Evolutionary conservation across 2,888 invertebrate species (phyloP), one percentile per base, ranked within the genome.

Genomic region (Cheilosia vernalis): DNA sequence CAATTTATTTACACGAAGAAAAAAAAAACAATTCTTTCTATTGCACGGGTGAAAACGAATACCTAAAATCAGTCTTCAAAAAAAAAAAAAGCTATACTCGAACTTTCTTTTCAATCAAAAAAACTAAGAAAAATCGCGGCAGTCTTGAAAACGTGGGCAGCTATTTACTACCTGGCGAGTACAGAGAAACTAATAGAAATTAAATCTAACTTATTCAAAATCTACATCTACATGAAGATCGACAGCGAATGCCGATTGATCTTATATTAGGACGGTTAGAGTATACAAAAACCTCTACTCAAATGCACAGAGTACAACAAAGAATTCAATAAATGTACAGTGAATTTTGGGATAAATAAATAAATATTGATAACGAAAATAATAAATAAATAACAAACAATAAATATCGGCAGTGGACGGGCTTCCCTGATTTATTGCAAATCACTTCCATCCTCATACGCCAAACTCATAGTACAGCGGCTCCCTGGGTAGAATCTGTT

Each of bases 401-500:
- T 24, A 51, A 10, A 27, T 10, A 15, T 24, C 5, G 10, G 5
- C 24, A 24, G 24, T 51, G 69, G 76, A 73, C 66, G 73, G 78
- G 60, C 42, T 27, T 7, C 49, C 44, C 27, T 13, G 64, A 49
- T 69, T 69, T 56, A 56, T 63, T 24, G 55, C 24, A 49, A 58
- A 76, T 69, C 60, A 58, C 40, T 49, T 79, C 42, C 42, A 44
- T 49, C 55, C 74, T 89, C 88, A 91, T 61, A 90, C 88, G 76
- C 88, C 88, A 72, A 91, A 90, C 82, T 91, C 88, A 85, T 90
- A 90, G 87, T 88, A 91, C 66, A 89, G 88, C 1, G 91, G 91
- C 81, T 91, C 90, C 17, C 91, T 91, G 27, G 90, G 89, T 69
- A 90, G 89, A 58, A 91, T 89, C 24, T 90, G 90, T 81, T 91